Conservation (phyloP, 2,113 vertebrate species). For the Cebus imitator region DNA sequence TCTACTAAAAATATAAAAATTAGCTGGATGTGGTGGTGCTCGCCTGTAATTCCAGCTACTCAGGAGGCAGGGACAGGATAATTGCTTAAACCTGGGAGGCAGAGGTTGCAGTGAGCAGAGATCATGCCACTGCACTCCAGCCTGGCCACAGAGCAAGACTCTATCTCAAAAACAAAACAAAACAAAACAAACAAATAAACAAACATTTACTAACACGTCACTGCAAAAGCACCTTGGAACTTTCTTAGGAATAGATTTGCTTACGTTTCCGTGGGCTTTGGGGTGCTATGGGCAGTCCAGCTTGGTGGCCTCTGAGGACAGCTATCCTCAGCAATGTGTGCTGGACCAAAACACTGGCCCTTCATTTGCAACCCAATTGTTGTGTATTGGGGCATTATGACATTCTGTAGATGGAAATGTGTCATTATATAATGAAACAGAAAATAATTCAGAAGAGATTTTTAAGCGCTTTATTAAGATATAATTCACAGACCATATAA, state of each 20-base stretch:
- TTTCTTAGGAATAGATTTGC: background rate
- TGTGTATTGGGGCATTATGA: background rate
- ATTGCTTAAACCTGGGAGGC: no score
- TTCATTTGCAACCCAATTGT: background rate
- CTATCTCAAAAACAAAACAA: no score
- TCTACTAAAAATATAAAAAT: no score
- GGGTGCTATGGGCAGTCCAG: background rate
- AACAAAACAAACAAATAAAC: no score
- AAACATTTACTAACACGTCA: background rate
- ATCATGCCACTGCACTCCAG: no score
- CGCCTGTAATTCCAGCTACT: no score
- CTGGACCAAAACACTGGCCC: background rate
- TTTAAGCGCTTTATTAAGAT: background rate
- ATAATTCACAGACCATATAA: background rate
- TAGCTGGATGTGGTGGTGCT: no score
- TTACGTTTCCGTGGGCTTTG: background rate
- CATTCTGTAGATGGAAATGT: background rate
- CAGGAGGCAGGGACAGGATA: no score
- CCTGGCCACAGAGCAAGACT: no score
- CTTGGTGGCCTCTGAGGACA: background rate
- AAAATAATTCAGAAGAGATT: background rate
- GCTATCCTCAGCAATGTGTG: background rate
- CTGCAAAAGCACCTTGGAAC: background rate
- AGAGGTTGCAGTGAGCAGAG: no score
- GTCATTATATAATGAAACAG: background rate